phyloP scores from a whole-genome alignment of 2,888 invertebrate species.

The Aethes cnicana region DNA sequence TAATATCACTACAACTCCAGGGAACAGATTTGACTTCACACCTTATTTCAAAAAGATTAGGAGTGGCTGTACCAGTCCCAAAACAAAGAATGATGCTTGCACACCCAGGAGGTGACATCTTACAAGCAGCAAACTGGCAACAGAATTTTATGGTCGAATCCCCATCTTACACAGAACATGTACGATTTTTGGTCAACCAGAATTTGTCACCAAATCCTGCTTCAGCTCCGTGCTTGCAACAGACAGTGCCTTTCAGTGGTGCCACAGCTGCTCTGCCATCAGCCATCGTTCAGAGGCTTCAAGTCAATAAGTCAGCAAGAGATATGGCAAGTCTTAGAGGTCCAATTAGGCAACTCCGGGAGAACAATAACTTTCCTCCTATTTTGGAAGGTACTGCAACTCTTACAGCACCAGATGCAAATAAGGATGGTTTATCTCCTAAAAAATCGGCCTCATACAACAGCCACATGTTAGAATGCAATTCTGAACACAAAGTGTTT shows the following conservation, averaged over 20 bases:
- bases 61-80: conserved; percentile 65
- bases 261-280: conserved; percentile 50
- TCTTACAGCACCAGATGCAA: conserved; percentile 35
- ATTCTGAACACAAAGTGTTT: conserved; percentile 85
- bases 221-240: conserved; percentile 68
- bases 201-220: conserved; percentile 73
- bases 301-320: conserved; percentile 61
- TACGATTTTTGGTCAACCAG: conserved; percentile 69
- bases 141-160: conserved; percentile 52
- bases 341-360: conserved; percentile 63
- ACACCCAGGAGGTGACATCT: conserved; percentile 46
- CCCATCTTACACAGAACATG: conserved; percentile 61
- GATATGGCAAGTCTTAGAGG: conserved; percentile 61
- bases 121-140: conserved; percentile 55
- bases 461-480: conserved; percentile 67
- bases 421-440: conserved; percentile 53
- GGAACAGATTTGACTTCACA: conserved; percentile 75
- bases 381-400: conserved; percentile 38
- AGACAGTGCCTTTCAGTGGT: conserved; percentile 64
- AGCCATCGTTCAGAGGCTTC: conserved; percentile 59
- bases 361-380: conserved; percentile 35
- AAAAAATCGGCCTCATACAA: conserved; percentile 80
- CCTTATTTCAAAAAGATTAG: conserved; percentile 69
- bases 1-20: conserved; percentile 74
- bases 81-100: conserved; percentile 73